A percentile compares a stretch with the other conserved stretches of the same genome.
Conservation (phyloP, 2,888 invertebrate species). For the Stenoptilia bipunctidactyla region DNA sequence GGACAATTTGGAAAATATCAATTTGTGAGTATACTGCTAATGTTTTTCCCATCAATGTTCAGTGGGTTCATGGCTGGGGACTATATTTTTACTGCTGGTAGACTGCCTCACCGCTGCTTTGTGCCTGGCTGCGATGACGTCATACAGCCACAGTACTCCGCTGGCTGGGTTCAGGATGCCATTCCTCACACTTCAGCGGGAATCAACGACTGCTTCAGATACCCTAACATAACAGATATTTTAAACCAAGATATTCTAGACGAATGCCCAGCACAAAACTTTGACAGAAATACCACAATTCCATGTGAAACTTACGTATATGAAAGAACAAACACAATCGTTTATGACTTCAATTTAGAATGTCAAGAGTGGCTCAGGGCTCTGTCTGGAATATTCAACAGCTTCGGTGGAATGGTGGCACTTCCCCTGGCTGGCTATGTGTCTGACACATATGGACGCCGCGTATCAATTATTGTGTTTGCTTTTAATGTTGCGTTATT, state of each 20-base stretch:
- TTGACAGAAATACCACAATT: constrained; percentile 3
- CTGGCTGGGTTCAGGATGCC: constrained; percentile 35
- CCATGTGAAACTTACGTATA: constrained; percentile 10
- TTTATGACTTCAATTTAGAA: constrained; percentile 35
- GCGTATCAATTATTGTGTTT: constrained; percentile 46
- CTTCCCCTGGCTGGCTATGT: constrained; percentile 76
- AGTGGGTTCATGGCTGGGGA: constrained; percentile 5
- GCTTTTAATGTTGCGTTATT: constrained; percentile 46
- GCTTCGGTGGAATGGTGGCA: constrained; percentile 77
- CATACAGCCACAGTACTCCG: constrained; percentile 21
- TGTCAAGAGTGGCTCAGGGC: constrained; percentile 78
- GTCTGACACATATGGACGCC: constrained; percentile 72
- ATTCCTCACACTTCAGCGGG: constrained; percentile 23
- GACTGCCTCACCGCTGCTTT: constrained; percentile 25
- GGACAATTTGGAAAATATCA: constrained; percentile 8
- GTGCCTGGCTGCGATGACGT: constrained; percentile 41
- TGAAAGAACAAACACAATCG: constrained; percentile 8
- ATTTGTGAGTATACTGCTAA: not conserved
- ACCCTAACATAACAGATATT: not conserved
- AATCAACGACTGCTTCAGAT: constrained; percentile 7
- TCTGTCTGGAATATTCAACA: constrained; percentile 81
- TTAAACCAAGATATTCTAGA: not conserved
- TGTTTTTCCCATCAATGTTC: constrained; percentile 4
- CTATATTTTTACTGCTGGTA: constrained; percentile 5
- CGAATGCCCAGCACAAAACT: constrained; percentile 5